Base-by-base conservation (phyloP, 2,888 invertebrate species). In the Napeogenes inachia region DNA sequence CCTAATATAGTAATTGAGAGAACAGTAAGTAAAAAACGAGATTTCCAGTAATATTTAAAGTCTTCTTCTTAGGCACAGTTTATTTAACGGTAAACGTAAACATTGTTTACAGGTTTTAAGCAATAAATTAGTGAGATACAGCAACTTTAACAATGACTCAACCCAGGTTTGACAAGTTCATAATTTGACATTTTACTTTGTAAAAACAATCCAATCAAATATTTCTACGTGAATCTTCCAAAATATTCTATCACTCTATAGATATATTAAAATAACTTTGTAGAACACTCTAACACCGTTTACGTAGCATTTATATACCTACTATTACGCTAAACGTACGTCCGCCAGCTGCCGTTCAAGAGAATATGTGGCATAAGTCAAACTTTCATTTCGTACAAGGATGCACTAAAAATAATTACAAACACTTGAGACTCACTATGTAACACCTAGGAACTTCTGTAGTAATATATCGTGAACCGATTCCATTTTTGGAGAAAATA, bases 281-380 rank as follows among this genome's bases (percentile, higher is more conserved):
- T 76, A 78, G 77, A 65, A 74, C 74, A 76, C 70, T 76, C 69
- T 68, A 70, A 75, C 79, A 79, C 75, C 75, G 82, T 84, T 84
- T 79, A 84, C 80, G 81, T 84, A 72, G 82, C 79, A 78, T 77
- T 77, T 78, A 80, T 74, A 77, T 84, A 83, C 80, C 77, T 84
- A 86, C 84, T 82, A 80, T 85, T 81, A 80, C 82, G 85, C 79
- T 82, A 84, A 79, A 86, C 79, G 82, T 85, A 85, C 84, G 85
- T 85, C 86, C 85, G 87, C 89, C 90, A 90, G 87, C 89, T 89
- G 91, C 90, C 89, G 88, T 89, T 87, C 90, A 89, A 87, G 82
- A 85, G 88, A 89, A 89, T 91, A 91, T 91, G 91, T 91, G 91
- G 91, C 91, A 91, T 89, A 91, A 91, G 89, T 90, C 89, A 89